Conservation (phyloP, 1,140 invertebrate genomes). For the Probaryconus sp. region DNA sequence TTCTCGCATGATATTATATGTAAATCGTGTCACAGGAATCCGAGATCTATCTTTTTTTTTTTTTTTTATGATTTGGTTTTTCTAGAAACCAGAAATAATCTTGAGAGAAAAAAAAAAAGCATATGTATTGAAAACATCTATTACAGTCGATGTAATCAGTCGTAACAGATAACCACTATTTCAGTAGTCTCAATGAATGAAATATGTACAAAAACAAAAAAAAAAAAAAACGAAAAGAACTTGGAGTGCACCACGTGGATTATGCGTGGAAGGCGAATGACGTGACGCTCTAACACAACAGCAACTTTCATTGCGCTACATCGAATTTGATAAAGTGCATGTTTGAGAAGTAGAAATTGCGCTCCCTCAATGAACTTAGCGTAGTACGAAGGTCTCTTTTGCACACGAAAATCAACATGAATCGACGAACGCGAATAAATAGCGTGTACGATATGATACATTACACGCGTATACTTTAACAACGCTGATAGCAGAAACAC, state of each 20-base stretch:
- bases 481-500: conserved; percentile 23
- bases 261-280: conserved; percentile 28
- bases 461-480: conserved; percentile 33
- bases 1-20: no score
- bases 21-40: no score
- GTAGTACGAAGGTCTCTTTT: conserved; percentile 22
- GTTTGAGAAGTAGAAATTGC: conserved; percentile 40
- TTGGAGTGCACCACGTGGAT: not conserved
- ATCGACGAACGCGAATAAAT: conserved; percentile 22
- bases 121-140: no score
- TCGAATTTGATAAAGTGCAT: conserved; percentile 56
- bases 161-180: no score
- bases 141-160: no score
- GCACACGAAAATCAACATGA: conserved; percentile 48
- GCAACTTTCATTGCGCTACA: conserved; percentile 51
- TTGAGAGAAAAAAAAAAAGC: no score
- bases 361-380: conserved; percentile 43
- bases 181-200: no score
- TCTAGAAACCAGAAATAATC: no score
- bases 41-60: no score
- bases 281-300: conserved; percentile 41
- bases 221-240: conserved; percentile 4
- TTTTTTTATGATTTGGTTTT: no score
- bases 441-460: conserved; percentile 49
- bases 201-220: no score